A percentile compares a stretch with the other conserved stretches of the same genome.
Conservation (phyloP, 2,797 vertebrate species). For the Petrocephalus schoutedeni region DNA sequence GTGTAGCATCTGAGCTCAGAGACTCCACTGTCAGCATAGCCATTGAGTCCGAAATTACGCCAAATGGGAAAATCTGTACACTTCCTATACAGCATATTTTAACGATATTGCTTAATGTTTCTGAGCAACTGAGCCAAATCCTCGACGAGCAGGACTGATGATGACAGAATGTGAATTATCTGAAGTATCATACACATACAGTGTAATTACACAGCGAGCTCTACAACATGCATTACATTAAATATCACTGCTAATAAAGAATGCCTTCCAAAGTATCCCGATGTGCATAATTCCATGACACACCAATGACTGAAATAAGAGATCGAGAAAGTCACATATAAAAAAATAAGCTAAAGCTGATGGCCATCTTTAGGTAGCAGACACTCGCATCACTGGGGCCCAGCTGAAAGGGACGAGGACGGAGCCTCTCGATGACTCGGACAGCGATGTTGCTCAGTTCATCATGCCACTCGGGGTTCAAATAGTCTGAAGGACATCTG, state of each 20-base stretch:
- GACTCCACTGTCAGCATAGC: not conserved
- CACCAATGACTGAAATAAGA: not conserved
- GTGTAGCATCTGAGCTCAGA: not conserved
- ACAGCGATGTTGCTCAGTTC: not conserved
- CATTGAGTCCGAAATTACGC: not conserved
- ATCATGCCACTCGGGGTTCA: not conserved
- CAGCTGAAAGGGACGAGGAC: not conserved
- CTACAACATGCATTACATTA: not conserved
- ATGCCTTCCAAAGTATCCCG: conserved; percentile 13
- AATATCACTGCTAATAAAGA: conserved; percentile 9
- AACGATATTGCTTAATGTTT: conserved; percentile 4
- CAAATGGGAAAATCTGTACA: not conserved
- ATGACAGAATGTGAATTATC: not conserved
- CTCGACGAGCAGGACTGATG: not conserved
- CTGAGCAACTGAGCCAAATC: not conserved
- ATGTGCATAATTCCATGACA: conserved; percentile 18
- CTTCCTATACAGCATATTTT: not conserved
- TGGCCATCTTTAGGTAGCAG: not conserved
- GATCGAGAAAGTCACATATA: not conserved
- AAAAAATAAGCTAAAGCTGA: not conserved
- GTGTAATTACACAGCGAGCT: not conserved
- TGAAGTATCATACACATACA: not conserved
- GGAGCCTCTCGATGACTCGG: not conserved
- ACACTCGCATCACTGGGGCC: not conserved
- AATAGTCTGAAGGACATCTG: not conserved